A percentile compares a stretch with the other conserved stretches of the same genome.
Evolutionary conservation across 2,797 vertebrate genomes (phyloP).

Genomic region (Pelobates cultripes): DNA sequence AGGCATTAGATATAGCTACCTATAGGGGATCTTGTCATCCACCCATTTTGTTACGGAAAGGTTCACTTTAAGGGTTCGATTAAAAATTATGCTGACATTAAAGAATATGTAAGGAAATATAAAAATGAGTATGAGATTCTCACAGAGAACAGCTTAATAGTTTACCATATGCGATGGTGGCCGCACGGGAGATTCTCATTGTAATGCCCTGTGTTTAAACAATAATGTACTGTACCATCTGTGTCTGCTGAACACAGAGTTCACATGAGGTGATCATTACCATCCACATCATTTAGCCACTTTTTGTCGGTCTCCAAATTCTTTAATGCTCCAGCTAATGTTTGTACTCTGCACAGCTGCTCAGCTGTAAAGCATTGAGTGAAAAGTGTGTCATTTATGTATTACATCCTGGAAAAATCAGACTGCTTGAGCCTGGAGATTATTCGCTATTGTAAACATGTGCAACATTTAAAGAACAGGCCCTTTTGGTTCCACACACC

Average conservation of each 20-base stretch:
- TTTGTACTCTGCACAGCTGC: not conserved
- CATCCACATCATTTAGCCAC: not conserved
- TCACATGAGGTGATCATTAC: constrained; percentile 1
- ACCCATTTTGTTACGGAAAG: too few relatives aligned
- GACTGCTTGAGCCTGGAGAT: too few relatives aligned
- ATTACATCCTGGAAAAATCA: not conserved
- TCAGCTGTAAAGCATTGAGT: not conserved
- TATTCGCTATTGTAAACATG: not conserved
- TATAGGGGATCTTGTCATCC: too few relatives aligned
- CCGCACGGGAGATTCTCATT: not conserved
- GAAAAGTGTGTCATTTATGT: not conserved
- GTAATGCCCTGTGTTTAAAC: not conserved
- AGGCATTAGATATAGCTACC: too few relatives aligned
- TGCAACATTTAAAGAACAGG: not conserved
- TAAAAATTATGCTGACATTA: too few relatives aligned
- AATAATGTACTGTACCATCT: not conserved
- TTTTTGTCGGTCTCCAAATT: not conserved
- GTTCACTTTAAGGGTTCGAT: too few relatives aligned
- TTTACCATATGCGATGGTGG: too few relatives aligned
- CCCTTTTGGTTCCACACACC: not conserved
- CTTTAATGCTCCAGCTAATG: not conserved
- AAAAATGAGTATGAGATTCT: too few relatives aligned
- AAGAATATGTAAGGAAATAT: too few relatives aligned
- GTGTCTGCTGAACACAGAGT: constrained; percentile 8
- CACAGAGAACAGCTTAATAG: too few relatives aligned